phyloP scores from a whole-genome alignment of 2,888 invertebrate species.

The Coecobrya sp. region DNA sequence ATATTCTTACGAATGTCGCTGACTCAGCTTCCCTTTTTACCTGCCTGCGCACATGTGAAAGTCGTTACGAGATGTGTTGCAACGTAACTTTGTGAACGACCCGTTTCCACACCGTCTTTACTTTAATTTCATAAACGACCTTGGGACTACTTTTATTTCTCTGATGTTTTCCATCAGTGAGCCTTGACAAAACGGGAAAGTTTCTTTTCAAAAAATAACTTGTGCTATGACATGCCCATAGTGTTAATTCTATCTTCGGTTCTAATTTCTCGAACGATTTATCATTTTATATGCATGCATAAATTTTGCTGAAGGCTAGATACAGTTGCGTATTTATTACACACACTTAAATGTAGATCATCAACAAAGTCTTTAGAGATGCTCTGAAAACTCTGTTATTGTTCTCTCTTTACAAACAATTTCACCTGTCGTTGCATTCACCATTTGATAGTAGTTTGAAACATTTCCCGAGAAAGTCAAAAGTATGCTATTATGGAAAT shows the following conservation, averaged over 20 bases:
- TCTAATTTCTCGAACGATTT: background rate
- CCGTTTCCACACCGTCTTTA: background rate
- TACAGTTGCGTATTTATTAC: background rate
- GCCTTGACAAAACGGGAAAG: background rate
- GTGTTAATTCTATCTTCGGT: background rate
- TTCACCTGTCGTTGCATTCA: background rate
- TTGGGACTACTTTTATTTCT: background rate
- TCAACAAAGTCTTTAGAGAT: too few relatives aligned
- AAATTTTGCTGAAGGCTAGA: background rate
- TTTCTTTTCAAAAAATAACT: background rate
- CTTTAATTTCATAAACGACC: background rate
- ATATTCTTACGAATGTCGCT: too few relatives aligned
- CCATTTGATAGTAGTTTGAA: background rate
- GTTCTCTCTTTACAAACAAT: background rate
- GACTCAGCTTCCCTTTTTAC: background rate
- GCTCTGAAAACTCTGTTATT: background rate
- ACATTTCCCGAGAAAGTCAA: background rate
- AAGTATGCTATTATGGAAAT: background rate
- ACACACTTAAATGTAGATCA: background rate
- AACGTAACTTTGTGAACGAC: background rate
- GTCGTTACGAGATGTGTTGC: background rate
- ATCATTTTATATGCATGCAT: background rate
- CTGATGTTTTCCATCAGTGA: background rate
- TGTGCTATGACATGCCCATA: background rate
- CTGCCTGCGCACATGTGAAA: background rate